Percentiles rank a stretch among this genome's conserved stretches.
These are phyloP conservation scores for Neoaliturus tenellus DNA, from an alignment of 2,888 invertebrate genomes.

Conservation along the genomic window DNA sequence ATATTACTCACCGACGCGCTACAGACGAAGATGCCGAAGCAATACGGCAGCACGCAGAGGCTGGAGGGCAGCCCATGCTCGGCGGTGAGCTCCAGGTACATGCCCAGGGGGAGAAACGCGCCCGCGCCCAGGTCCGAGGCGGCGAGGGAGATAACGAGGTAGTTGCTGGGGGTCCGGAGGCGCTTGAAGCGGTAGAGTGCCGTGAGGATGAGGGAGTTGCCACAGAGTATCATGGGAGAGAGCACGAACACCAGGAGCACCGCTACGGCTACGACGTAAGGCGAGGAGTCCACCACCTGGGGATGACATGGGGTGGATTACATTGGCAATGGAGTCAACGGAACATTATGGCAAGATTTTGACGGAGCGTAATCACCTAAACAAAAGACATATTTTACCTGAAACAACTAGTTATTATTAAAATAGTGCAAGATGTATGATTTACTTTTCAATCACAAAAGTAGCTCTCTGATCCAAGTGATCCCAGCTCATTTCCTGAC, in stretches of 20 bases:
- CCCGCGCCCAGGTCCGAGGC: conserved; percentile 78
- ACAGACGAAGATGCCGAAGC: conserved; percentile 76
- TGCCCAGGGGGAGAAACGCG: conserved; percentile 77
- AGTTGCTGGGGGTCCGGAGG: conserved; percentile 79
- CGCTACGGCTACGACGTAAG: conserved; percentile 73
- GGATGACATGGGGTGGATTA: too few species aligned
- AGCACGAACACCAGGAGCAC: conserved; percentile 75
- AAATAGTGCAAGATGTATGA: too few species aligned
- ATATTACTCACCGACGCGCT: conserved; percentile 73
- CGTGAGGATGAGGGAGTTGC: conserved; percentile 77
- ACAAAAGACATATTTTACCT: too few species aligned
- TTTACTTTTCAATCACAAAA: too few species aligned
- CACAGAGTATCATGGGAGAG: conserved; percentile 77
- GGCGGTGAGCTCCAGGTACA: conserved; percentile 76
- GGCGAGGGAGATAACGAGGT: conserved; percentile 77
- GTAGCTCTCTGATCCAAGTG: too few species aligned
- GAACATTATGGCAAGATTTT: too few species aligned
- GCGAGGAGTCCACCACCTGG: conserved; percentile 62
- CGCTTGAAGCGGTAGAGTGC: conserved; percentile 78
- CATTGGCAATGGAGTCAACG: too few species aligned
- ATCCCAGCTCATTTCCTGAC: too few species aligned
- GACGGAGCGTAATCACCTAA: too few species aligned
- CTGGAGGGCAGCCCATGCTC: conserved; percentile 72
- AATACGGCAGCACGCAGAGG: conserved; percentile 77
- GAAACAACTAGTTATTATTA: too few species aligned